Evolutionary conservation across 2,113 vertebrate genomes (phyloP).

Genomic region (Grallaria varia): DNA sequence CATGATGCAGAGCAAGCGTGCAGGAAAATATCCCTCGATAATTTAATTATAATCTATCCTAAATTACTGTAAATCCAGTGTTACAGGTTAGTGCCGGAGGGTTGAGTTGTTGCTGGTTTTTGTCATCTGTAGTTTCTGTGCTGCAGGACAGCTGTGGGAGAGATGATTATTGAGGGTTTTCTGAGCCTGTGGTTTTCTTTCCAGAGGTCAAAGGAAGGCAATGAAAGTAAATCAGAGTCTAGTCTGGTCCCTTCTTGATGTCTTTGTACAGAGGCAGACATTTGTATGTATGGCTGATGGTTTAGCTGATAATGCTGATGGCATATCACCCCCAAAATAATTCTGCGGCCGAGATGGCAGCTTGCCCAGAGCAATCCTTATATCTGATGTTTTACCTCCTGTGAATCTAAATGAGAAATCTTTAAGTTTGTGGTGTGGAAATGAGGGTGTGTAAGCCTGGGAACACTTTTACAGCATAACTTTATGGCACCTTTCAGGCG

Average conservation of each 20-base stretch:
- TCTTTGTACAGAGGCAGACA: neutral
- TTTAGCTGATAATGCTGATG: conserved; percentile 33
- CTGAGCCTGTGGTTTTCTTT: neutral
- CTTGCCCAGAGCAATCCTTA: conserved; percentile 19
- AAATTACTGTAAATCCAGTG: neutral
- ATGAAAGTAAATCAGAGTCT: conserved; percentile 14
- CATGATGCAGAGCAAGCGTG: neutral
- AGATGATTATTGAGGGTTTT: neutral
- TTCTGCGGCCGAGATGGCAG: neutral
- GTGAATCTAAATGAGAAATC: conserved; percentile 29
- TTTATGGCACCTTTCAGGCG: neutral
- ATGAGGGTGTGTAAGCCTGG: neutral
- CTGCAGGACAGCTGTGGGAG: neutral
- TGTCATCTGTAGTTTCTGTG: neutral
- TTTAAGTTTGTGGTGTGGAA: neutral
- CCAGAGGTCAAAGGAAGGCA: conserved; percentile 22
- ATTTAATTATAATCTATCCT: neutral
- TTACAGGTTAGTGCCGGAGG: neutral
- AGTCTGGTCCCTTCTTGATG: neutral
- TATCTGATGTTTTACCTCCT: conserved; percentile 7
- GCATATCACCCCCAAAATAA: conserved; percentile 12
- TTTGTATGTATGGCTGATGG: conserved; percentile 26
- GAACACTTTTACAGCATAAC: neutral
- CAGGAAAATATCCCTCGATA: neutral
- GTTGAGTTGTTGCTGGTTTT: neutral